phyloP scores from a whole-genome alignment of 2,113 vertebrate species.

The Heterotis niloticus region DNA sequence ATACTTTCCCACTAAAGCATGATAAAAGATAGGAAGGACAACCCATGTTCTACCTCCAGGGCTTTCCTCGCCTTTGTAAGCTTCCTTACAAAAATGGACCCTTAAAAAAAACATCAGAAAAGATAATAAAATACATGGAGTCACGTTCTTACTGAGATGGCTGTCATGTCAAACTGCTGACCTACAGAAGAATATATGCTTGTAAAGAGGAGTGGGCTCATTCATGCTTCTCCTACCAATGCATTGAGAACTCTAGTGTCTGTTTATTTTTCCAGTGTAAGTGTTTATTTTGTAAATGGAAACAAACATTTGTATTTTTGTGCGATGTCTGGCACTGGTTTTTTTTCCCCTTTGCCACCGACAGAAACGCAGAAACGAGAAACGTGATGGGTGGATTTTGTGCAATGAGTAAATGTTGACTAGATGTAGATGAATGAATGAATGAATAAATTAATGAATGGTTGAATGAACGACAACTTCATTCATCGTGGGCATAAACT shows the following conservation, averaged over 20 bases:
- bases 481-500: no score
- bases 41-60: constrained; percentile 31
- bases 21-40: constrained; percentile 49
- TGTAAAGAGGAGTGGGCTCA: constrained; percentile 2
- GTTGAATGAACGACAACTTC: no score
- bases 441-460: no score
- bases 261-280: neutral
- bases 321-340: no score
- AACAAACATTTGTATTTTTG: neutral
- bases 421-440: neutral
- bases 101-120: constrained; percentile 2
- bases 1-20: constrained; percentile 51
- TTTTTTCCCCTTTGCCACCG: no score
- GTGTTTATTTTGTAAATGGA: neutral
- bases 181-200: neutral
- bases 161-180: constrained; percentile 18
- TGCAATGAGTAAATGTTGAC: neutral
- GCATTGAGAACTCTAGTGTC: neutral
- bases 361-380: no score
- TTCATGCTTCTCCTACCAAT: constrained; percentile 9
- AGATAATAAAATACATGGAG: neutral
- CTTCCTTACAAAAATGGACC: constrained; percentile 15
- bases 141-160: constrained; percentile 29
- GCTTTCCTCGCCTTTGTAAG: constrained; percentile 36
- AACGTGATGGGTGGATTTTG: neutral